Conservation (phyloP, 2,113 vertebrate species). For the Balaenoptera acutorostrata region DNA sequence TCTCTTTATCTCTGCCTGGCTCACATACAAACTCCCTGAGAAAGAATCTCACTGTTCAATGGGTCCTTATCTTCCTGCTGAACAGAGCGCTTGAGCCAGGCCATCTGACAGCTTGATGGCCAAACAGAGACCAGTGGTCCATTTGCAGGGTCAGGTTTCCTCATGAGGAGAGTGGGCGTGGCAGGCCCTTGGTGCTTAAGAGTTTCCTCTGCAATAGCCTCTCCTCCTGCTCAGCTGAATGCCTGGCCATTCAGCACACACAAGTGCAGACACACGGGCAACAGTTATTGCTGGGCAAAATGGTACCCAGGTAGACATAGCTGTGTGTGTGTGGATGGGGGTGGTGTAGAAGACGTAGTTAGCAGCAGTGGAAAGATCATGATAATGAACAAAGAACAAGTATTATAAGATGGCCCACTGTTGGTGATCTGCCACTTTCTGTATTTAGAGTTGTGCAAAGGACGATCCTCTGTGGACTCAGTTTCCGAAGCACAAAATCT, state of each 20-base stretch:
- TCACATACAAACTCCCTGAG: neutral
- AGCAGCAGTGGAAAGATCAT: neutral
- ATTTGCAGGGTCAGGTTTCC: neutral
- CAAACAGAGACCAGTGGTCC: neutral
- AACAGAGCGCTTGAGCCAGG: neutral
- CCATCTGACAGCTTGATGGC: rapidly evolving
- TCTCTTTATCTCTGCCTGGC: neutral
- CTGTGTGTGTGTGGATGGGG: neutral
- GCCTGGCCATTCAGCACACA: neutral
- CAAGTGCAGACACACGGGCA: neutral
- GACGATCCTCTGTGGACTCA: neutral
- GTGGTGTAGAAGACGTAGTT: neutral
- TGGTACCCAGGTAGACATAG: neutral
- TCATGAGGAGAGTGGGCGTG: too few relatives aligned
- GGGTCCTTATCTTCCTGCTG: neutral
- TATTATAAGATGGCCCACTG: neutral
- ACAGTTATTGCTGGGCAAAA: neutral
- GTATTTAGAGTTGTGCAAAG: neutral
- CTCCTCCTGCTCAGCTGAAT: neutral
- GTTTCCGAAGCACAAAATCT: neutral
- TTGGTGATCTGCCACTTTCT: neutral
- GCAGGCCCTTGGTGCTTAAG: neutral
- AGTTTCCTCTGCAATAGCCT: neutral
- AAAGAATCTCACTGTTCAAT: neutral
- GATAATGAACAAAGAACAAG: neutral